Base-by-base conservation (phyloP, 2,113 vertebrate genomes). In the Rutilus rutilus region DNA sequence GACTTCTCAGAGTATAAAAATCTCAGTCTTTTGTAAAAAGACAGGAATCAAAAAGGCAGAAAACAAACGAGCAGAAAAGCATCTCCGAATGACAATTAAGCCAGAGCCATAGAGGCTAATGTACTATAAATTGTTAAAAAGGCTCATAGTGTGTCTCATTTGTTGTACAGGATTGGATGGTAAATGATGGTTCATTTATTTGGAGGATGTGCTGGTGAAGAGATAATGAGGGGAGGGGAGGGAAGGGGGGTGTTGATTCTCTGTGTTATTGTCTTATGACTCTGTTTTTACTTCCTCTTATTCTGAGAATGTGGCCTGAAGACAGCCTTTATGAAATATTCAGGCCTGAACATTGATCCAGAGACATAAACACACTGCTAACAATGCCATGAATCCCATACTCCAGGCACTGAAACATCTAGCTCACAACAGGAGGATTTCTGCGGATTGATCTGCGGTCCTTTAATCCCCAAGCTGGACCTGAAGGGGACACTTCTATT, bases 241-340 rank as follows among this genome's bases (percentile, higher is more conserved):
- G 25, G 33, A 2, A 0, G 50, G 36, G 64, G 15, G 45, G 54
- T 78, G 59, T 85, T 78, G 33, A 36, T 85, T 85, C 42, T 77
- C 74, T 77, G 21, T 54, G 33, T 65, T 77, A 64, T 69, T 67
- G 45, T 54, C 21, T 54, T 54, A 27, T 54, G 15, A 78, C 30
- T 69, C 75, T 36, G 10, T 54, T 79, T 42, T 23, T 39, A 59
- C 52, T 33, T 82, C 27, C 62, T 52, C 62, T 33, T 67, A 52
- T 30, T 52, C 25, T 23, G 27, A 33, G 45, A 82, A 67, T 52
- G 79, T 52, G 6, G 27, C 79, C 83, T 78, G 78, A 59, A 50
- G 60, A 62, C 71, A 79, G 73, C 50, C 39, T 69, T 84, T 79
- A 88, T 91, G 86, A 91, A 88, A 88, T 86, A 88, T 89, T 85